Evolutionary conservation across 2,797 vertebrate species (phyloP), one percentile per base, ranked within the genome.

Genomic region (Clarias fuscus): DNA sequence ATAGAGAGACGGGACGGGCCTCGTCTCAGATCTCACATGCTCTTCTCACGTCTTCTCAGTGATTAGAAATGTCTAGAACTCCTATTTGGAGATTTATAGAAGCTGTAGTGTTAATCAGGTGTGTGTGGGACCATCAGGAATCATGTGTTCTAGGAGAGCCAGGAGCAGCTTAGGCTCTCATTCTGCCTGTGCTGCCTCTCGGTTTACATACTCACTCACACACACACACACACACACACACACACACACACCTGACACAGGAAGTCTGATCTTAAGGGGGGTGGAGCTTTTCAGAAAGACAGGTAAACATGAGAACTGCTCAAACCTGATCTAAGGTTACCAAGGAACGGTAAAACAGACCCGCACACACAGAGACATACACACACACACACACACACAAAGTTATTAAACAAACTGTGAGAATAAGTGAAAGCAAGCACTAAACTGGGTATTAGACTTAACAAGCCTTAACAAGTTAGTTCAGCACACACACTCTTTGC

Each of bases 231-330:
- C 86, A 86, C 85, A 87, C 71, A 86, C 87, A 91, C 91, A 92
- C 91, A 93, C 91, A 90, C 91, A 81, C 77, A 89, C 85, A 88
- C 88, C 88, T 88, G 85, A 85, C 79, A 86, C 93, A 94, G 94
- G 94, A 96, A 95, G 93, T 93, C 86, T 86, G 85, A 58, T 73
- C 87, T 84, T 68, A 82, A 48, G 48, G 85, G 62, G 91, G 93
- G 94, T 48, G 93, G 91, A 80, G 93, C 86, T 85, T 85, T 58
- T 58, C 33, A 82, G 86, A 91, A 85, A 82, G 89, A 92, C 90
- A 92, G 90, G 92, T 95, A 94, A 94, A 95, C 90, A 92, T 70
- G 85, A 89, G 88, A 93, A 93, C 93, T 91, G 91, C 90, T 92
- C 91, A 84, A 94, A 96, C 95, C 94, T 92, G 95, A 91, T 95